Conservation (phyloP, 2,797 vertebrate genomes). For the Amphiprion clarkii region DNA sequence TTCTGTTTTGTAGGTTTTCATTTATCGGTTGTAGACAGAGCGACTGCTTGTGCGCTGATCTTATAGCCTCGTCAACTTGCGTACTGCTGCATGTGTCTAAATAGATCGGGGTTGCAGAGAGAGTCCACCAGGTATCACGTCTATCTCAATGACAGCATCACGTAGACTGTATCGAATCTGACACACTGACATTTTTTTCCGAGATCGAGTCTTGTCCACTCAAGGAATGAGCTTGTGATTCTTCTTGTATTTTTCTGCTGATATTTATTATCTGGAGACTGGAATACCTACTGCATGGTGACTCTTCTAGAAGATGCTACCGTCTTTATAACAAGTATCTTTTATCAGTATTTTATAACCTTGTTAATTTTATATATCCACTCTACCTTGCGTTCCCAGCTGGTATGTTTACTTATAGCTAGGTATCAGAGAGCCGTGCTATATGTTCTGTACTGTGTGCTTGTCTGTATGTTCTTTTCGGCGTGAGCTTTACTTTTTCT, state of each 20-base stretch:
- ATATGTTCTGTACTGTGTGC: conserved; percentile 74
- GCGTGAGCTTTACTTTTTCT: conserved; percentile 63
- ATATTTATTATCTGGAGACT: conserved; percentile 82
- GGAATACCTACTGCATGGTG: conserved; percentile 84
- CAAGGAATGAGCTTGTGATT: conserved; percentile 83
- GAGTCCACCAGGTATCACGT: conserved; percentile 31
- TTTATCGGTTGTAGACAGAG: conserved; percentile 21
- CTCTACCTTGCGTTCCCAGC: conserved; percentile 68
- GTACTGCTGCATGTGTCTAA: conserved; percentile 74
- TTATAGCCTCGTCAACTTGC: conserved; percentile 42
- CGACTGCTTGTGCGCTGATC: conserved; percentile 33
- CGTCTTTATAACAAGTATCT: conserved; percentile 85
- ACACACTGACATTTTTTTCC: conserved; percentile 59
- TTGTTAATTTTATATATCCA: conserved; percentile 85
- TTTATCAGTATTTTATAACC: conserved; percentile 88
- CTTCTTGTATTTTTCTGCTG: conserved; percentile 86
- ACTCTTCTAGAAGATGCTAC: conserved; percentile 83
- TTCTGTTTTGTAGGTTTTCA: not conserved
- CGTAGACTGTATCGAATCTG: conserved; percentile 46
- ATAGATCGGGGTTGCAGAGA: conserved; percentile 43
- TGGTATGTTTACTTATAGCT: conserved; percentile 77
- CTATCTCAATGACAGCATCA: conserved; percentile 53
- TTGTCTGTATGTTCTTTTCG: conserved; percentile 72
- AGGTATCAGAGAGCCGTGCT: conserved; percentile 72
- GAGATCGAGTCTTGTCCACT: conserved; percentile 62